These are phyloP conservation scores for Megaceryle torquata DNA, from an alignment of 2,113 vertebrate genomes.

Conservation along the genomic window DNA sequence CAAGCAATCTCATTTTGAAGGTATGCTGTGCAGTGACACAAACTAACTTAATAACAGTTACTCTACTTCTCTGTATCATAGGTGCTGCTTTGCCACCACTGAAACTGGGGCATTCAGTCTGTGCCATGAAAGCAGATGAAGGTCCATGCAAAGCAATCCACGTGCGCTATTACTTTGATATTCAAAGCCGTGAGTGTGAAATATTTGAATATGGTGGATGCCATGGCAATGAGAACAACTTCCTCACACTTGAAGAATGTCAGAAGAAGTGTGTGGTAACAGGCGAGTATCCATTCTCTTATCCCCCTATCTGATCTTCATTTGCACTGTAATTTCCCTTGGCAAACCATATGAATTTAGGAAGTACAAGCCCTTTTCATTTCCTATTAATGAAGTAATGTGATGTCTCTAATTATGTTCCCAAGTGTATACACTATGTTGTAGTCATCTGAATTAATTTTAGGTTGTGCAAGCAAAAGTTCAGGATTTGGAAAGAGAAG, in stretches of 20 bases:
- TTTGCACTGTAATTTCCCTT: background rate
- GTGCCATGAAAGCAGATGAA: conserved; percentile 79
- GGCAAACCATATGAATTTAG: background rate
- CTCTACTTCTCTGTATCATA: background rate
- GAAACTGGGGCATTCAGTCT: conserved; percentile 77
- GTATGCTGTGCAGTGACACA: background rate
- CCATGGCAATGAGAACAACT: conserved; percentile 89
- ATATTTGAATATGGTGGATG: conserved; percentile 90
- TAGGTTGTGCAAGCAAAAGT: background rate
- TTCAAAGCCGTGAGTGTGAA: conserved; percentile 78
- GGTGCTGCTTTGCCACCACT: conserved; percentile 28
- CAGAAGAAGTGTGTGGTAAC: conserved; percentile 72
- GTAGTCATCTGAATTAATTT: background rate
- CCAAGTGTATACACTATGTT: background rate
- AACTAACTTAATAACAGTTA: background rate
- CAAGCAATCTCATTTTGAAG: background rate
- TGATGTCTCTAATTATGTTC: background rate
- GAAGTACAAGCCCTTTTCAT: background rate
- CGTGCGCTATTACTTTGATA: conserved; percentile 80
- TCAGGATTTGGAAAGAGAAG: background rate
- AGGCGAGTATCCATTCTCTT: conserved; percentile 54
- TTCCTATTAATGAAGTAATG: background rate
- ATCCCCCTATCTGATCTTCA: background rate
- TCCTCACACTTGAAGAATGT: conserved; percentile 79
- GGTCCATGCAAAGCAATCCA: conserved; percentile 86